Percentiles rank a stretch among this genome's conserved stretches.
These are phyloP conservation scores for Syrrhaptes paradoxus DNA, from an alignment of 2,113 vertebrate genomes.

Conservation along the genomic window DNA sequence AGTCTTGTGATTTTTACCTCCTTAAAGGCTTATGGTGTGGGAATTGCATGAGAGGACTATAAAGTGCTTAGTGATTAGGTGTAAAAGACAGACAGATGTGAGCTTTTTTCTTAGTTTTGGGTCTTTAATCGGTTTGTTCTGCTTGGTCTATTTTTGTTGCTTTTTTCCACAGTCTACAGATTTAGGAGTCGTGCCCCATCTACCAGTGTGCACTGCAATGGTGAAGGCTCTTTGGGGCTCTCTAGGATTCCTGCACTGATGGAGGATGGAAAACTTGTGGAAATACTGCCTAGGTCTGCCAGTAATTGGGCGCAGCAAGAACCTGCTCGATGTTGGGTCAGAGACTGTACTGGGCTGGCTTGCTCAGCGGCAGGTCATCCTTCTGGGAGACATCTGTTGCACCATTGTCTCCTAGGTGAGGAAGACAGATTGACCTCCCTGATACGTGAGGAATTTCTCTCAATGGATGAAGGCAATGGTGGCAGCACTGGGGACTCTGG, in stretches of 20 bases:
- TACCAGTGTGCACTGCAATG: accelerated
- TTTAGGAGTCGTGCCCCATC: neutral
- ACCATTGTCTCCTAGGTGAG: neutral
- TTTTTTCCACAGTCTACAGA: constrained; percentile 36
- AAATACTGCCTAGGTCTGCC: neutral
- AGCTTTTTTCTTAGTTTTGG: neutral
- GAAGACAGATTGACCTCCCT: neutral
- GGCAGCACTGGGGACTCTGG: accelerated
- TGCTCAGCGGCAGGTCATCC: neutral
- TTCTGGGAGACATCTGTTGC: neutral
- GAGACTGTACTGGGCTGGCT: neutral
- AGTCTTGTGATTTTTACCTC: neutral
- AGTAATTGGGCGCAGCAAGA: neutral
- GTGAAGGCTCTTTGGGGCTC: neutral
- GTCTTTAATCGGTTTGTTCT: neutral
- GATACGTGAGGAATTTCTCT: neutral
- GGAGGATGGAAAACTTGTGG: neutral
- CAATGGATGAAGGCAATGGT: neutral
- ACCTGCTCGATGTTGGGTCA: neutral
- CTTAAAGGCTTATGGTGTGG: neutral
- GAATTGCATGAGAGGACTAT: neutral
- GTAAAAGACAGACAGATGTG: accelerated
- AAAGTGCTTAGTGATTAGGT: neutral
- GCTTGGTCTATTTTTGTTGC: neutral
- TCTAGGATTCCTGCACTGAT: neutral